Evolutionary conservation across 2,888 invertebrate species (phyloP), one percentile per base, ranked within the genome.

Genomic region (Scrobipalpa costella): DNA sequence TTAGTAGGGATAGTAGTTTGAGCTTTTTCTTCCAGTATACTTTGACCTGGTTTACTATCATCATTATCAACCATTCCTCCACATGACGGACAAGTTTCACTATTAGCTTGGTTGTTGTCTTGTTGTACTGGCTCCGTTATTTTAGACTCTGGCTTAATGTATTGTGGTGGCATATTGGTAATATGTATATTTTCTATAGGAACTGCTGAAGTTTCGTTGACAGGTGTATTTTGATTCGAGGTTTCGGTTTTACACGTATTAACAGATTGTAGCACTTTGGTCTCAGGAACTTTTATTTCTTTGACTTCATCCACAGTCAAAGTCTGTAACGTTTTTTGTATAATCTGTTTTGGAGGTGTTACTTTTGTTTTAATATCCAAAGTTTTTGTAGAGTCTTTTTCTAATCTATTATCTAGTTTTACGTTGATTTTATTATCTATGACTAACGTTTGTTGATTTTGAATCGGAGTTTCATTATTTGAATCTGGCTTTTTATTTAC

Each of bases 61-160:
- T 55, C 33, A 5, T 55, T 34, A 3, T 55, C 55, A 33, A 55
- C 55, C n/a, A 27, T 34, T 55, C 55, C 55, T 55, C 55, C 55
- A 34, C 55, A 55, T 34, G 55, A 55, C 6, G 55, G 44, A 15
- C 44, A 60, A 15, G 33, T 60, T n/a, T 55, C 55, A 55, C n/a
- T 34, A 15, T 7, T 27, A 34, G 33, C 7, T 34, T 55, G 1
- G 6, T 7, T 6, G 2, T 55, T 27, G 2, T 27, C 13, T 13
- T 5, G 9, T 52, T 2, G 7, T 3, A 44, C n/a, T 21, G 50
- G 9, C 9, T 27, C 13, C 13, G 8, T 0, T 21, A 3, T 27
- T 19, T 52, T 27, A 52, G 27, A 13, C 21, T 52, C 50, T 2
- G 19, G 11, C 44, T 44, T 44, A 44, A n/a, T 44, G 44, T n/a